Percentiles rank a stretch among this genome's conserved stretches.
Evolutionary conservation across 2,888 invertebrate genomes (phyloP).

Genomic region (Candidula unifasciata): DNA sequence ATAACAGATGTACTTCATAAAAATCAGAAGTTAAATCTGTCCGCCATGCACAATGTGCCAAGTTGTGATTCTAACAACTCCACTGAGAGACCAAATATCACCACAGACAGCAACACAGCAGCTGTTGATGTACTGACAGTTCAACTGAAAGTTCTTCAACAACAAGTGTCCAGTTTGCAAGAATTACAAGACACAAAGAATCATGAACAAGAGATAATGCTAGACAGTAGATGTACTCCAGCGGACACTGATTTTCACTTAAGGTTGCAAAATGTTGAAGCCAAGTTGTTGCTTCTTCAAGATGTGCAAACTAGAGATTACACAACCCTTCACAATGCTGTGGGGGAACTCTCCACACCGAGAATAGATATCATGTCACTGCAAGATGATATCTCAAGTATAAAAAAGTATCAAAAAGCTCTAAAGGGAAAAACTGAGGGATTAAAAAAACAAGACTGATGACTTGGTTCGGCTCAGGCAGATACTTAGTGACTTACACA

Average conservation of each 20-base stretch:
- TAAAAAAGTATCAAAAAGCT: not conserved
- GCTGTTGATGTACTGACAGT: not conserved
- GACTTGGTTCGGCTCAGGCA: constrained; percentile 14
- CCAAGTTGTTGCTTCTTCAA: constrained; percentile 14
- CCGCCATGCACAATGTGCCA: no score
- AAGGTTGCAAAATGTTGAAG: constrained; percentile 28
- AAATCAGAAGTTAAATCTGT: no score
- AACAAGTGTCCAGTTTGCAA: constrained; percentile 14
- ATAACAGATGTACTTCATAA: no score
- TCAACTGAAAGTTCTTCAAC: constrained; percentile 29
- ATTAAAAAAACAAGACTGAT: not conserved
- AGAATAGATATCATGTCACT: not conserved
- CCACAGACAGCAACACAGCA: not conserved
- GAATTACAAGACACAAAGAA: constrained; percentile 3
- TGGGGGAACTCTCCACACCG: not conserved
- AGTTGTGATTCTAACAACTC: not conserved
- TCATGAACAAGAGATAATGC: not conserved
- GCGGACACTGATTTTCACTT: not conserved
- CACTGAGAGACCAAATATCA: not conserved
- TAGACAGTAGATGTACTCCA: not conserved
- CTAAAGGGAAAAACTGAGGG: not conserved
- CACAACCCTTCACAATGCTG: not conserved
- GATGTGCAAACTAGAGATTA: constrained; percentile 18
- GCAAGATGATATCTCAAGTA: not conserved
- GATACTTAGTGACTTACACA: constrained; percentile 15